A percentile compares a stretch with the other conserved stretches of the same genome.
Evolutionary conservation across 1,140 invertebrate genomes (phyloP).

Genomic region (Drosophila virilis): DNA sequence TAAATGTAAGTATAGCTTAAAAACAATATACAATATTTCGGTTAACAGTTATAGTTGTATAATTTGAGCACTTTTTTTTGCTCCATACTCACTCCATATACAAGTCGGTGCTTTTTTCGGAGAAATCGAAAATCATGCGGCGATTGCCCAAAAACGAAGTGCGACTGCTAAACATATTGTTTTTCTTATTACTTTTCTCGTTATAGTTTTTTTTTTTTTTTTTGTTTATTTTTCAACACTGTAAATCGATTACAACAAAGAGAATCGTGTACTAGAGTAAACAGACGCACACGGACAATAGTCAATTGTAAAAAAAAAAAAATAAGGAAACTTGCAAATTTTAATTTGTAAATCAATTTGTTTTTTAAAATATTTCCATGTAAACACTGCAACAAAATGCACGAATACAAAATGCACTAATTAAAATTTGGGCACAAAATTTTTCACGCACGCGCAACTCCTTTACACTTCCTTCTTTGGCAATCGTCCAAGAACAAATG

Average conservation of each 20-base stretch:
- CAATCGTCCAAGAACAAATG: slow-evolving; percentile 73
- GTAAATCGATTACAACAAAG: slow-evolving; percentile 60
- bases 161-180: slow-evolving; percentile 67
- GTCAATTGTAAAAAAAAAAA: slow-evolving; percentile 47
- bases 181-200: slow-evolving; percentile 24
- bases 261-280: slow-evolving; percentile 43
- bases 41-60: slow-evolving; percentile 33
- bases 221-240: slow-evolving; percentile 54
- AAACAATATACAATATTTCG: background rate
- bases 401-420: slow-evolving; percentile 59
- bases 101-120: slow-evolving; percentile 66
- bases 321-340: slow-evolving; percentile 36
- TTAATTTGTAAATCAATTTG: slow-evolving; percentile 9
- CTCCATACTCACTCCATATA: slow-evolving; percentile 73
- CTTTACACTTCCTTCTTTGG: slow-evolving; percentile 53
- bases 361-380: slow-evolving; percentile 60
- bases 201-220: slow-evolving; percentile 35
- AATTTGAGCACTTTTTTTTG: slow-evolving; percentile 2
- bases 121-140: slow-evolving; percentile 81
- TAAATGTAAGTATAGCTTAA: background rate
- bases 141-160: slow-evolving; percentile 75
- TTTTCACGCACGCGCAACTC: slow-evolving; percentile 60
- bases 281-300: slow-evolving; percentile 67
- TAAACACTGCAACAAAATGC: slow-evolving; percentile 64
- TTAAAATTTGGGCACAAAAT: slow-evolving; percentile 62